These are phyloP conservation scores for Butorides virescens DNA, from an alignment of 2,113 vertebrate genomes.

Conservation along the genomic window DNA sequence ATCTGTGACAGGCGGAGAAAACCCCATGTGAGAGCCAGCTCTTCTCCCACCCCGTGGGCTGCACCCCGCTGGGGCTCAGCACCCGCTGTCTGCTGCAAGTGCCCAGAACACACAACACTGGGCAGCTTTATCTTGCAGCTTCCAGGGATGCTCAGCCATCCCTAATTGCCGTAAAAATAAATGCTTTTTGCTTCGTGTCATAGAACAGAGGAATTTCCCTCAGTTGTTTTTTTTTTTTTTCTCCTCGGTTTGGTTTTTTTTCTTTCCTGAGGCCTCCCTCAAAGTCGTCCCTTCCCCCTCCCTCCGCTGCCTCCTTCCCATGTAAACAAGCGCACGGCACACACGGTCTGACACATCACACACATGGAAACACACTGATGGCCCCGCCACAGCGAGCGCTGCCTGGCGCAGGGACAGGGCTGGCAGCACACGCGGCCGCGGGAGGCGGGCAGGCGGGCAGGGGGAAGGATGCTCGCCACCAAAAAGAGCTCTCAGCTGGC, in stretches of 20 bases:
- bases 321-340: constrained; percentile 43
- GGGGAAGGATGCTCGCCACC: not conserved
- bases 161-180: constrained; percentile 56
- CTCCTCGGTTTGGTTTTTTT: not conserved
- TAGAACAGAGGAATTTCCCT: constrained; percentile 40
- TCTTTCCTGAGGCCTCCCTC: constrained; percentile 15
- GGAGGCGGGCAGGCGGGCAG: not conserved
- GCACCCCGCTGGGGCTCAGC: not conserved
- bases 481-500: not conserved
- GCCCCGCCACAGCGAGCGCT: not conserved
- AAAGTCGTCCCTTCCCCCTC: constrained; percentile 35
- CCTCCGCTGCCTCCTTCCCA: not conserved
- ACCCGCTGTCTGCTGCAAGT: not conserved
- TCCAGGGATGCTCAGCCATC: constrained; percentile 43
- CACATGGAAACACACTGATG: constrained; percentile 26
- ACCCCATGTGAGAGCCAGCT: not conserved
- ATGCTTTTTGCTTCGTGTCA: constrained; percentile 34
- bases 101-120: not conserved
- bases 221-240: not conserved
- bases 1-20: not conserved
- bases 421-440: not conserved
- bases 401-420: constrained; percentile 20
- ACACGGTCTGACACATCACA: constrained; percentile 49
- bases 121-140: constrained; percentile 16
- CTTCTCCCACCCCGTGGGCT: not conserved